Base-by-base conservation (phyloP, 37 sponge, comb jelly and placozoan genomes). In the Beroe forskalii region DNA sequence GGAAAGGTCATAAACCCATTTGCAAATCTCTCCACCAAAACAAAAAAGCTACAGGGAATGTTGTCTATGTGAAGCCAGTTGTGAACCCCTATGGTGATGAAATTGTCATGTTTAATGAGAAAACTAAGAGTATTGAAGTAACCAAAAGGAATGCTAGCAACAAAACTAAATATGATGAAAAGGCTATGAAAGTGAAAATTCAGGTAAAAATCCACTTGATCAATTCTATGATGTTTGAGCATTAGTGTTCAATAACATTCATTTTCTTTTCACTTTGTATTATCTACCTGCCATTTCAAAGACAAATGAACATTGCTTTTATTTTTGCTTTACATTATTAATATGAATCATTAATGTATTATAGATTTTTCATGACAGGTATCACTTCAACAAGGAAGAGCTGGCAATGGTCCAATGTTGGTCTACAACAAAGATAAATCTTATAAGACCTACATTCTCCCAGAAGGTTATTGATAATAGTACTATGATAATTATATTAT, bases 131-230 rank as follows among this genome's bases (percentile, higher is more conserved):
- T 35, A 48, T 80, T 44, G 55, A 80, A 20, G 40, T 33, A 41
- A 41, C 28, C 1, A 44, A 37, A 22, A 35, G 31, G 22, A n/a
- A n/a, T 4, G 40, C 28, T 2, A 27, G 40, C 55, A 20, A 44
- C 19, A 69, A 64, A 30, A n/a, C 31, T 27, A 64, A 69, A 20
- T 6, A 35, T 32, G 72, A 27, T 36, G 86, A 44, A 43, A 80
- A 80, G 40, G 23, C 55, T 23, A 80, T 80, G 86, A 80, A 43
- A 43, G 86, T 80, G 19, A 80, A 80, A 38, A 80, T 80, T 25
- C 86, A 80, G 86, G 86, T 80, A 23, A 43, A 6, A 80, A 64
- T 27, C 4, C 4, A 22, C 31, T 20, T 20, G 17, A 19, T 55
- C 17, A 19, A 9, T 17, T 20, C 17, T 55, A 19, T 9, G 60